Conservation (phyloP, 2,113 vertebrate genomes). For the Dipodomys spectabilis region DNA sequence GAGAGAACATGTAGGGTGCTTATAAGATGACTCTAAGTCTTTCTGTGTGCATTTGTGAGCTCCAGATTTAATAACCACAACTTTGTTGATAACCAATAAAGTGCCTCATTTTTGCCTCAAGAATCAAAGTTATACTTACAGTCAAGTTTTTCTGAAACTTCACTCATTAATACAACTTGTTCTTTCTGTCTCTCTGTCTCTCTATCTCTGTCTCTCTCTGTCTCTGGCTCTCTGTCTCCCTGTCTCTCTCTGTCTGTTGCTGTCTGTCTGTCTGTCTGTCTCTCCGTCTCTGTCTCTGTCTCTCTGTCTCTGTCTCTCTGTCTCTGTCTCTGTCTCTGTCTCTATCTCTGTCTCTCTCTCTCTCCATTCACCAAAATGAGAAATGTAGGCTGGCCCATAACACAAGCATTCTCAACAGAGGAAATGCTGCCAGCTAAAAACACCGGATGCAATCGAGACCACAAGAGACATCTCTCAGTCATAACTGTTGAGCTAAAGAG, state of each 20-base stretch:
- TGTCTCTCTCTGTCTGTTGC: too few relatives aligned
- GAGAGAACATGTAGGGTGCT: constrained; percentile 61
- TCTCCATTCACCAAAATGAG: constrained; percentile 79
- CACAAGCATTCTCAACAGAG: constrained; percentile 84
- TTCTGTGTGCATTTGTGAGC: constrained; percentile 51
- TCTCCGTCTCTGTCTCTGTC: too few relatives aligned
- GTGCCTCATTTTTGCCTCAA: constrained; percentile 34
- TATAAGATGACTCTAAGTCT: constrained; percentile 39
- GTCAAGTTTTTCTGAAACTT: constrained; percentile 50
- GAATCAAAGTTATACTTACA: constrained; percentile 57
- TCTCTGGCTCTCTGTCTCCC: too few relatives aligned
- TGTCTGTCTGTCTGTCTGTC: too few relatives aligned
- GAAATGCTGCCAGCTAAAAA: constrained; percentile 89
- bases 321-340: not conserved
- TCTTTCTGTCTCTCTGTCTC: constrained; percentile 67
- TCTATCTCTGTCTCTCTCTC: constrained; percentile 47
- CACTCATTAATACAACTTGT: constrained; percentile 75
- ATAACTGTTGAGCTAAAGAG: constrained; percentile 83
- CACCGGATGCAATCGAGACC: constrained; percentile 90
- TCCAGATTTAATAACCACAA: constrained; percentile 44
- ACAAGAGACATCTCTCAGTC: constrained; percentile 86
- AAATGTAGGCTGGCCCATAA: constrained; percentile 81
- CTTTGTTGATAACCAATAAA: constrained; percentile 62
- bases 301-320: too few relatives aligned
- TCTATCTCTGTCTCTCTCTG: too few relatives aligned